phyloP scores from a whole-genome alignment of 2,888 invertebrate genomes.

The Leptinotarsa peninsularis region DNA sequence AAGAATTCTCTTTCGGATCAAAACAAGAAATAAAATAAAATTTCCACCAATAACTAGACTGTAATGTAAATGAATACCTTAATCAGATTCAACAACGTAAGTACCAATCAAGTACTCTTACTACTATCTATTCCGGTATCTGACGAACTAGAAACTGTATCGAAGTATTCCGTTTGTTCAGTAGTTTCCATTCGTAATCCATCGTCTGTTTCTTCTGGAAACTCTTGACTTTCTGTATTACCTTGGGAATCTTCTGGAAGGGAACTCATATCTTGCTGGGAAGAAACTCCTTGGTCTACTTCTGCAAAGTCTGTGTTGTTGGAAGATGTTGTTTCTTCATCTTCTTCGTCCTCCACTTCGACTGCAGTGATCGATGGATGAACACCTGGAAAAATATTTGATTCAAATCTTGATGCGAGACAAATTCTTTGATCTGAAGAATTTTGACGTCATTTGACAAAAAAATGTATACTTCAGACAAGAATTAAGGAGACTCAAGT shows the following conservation, averaged over 20 bases:
- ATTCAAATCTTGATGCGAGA: neutral
- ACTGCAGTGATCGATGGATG: conserved; percentile 62
- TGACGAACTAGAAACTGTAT: conserved; percentile 45
- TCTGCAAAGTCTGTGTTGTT: conserved; percentile 54
- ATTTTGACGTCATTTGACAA: too few species aligned
- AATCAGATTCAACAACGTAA: neutral
- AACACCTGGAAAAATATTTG: conserved; percentile 54
- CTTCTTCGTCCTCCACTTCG: conserved; percentile 57
- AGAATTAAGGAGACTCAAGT: too few species aligned
- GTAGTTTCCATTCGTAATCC: conserved; percentile 5
- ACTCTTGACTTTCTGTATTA: conserved; percentile 10
- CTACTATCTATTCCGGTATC: conserved; percentile 24
- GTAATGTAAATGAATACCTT: neutral
- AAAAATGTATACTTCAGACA: neutral
- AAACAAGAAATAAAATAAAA: neutral
- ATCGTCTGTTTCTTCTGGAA: conserved; percentile 13
- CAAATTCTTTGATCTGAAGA: too few species aligned
- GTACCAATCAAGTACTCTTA: conserved; percentile 6
- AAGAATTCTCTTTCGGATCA: too few species aligned
- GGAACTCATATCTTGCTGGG: conserved; percentile 49
- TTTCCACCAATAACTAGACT: neutral
- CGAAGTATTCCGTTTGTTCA: conserved; percentile 46
- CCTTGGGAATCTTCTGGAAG: conserved; percentile 50
- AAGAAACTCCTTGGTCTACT: conserved; percentile 51
- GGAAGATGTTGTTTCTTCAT: conserved; percentile 44